Percentiles rank a stretch among this genome's conserved stretches.
These are phyloP conservation scores for Spondyliosoma cantharus DNA, from an alignment of 2,797 vertebrate genomes.

Conservation along the genomic window DNA sequence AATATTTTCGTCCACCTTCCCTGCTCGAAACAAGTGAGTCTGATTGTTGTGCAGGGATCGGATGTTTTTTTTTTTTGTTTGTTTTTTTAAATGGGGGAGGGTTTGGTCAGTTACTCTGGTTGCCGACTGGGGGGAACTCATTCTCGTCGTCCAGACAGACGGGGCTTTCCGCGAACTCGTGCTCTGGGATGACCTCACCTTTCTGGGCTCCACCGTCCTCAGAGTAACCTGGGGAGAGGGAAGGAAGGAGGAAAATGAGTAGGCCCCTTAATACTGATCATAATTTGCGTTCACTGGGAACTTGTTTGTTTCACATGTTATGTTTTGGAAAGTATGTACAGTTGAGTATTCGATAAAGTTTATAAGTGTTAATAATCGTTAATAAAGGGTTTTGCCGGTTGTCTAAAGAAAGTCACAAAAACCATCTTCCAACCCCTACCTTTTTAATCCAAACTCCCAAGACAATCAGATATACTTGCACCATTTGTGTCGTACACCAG, in stretches of 20 bases:
- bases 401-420: too few relatives aligned
- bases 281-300: background rate
- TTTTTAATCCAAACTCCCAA: too few relatives aligned
- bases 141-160: slow-evolving; percentile 94
- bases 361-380: too few relatives aligned
- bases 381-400: too few relatives aligned
- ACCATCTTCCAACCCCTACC: too few relatives aligned
- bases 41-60: slow-evolving; percentile 35
- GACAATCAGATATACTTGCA: too few relatives aligned
- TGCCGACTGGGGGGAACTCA: slow-evolving; percentile 95
- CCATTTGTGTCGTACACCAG: too few relatives aligned
- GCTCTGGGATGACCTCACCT: slow-evolving; percentile 93
- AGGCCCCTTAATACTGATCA: background rate
- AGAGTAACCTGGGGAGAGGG: slow-evolving; percentile 87
- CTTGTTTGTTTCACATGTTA: background rate
- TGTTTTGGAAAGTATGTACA: background rate
- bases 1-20: slow-evolving; percentile 49
- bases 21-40: slow-evolving; percentile 47
- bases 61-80: slow-evolving; percentile 16
- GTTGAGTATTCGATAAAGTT: too few relatives aligned
- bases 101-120: slow-evolving; percentile 85
- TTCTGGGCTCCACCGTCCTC: slow-evolving; percentile 92
- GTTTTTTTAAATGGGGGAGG: background rate
- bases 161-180: slow-evolving; percentile 92
- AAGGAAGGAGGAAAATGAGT: background rate